Conservation (phyloP, 2,113 vertebrate species). For the Pithys albifrons region DNA sequence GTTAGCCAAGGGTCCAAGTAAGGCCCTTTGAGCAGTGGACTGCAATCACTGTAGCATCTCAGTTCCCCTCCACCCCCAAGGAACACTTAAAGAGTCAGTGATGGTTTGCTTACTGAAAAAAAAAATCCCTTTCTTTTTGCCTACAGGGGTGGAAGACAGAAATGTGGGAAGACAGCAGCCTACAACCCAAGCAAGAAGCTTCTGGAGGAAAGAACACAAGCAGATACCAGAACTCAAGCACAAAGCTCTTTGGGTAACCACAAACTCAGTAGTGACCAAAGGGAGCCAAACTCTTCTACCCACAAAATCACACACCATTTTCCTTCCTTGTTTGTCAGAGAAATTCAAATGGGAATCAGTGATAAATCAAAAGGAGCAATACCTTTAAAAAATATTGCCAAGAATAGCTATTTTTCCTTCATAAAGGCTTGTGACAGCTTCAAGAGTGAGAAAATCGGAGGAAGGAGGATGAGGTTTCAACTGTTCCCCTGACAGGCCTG, state of each 20-base stretch:
- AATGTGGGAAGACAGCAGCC: neutral
- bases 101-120: neutral
- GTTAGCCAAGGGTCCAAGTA: neutral
- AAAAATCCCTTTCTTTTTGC: neutral
- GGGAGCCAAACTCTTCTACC: neutral
- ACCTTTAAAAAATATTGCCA: neutral
- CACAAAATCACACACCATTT: neutral
- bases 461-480: neutral
- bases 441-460: neutral
- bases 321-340: neutral
- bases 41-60: neutral
- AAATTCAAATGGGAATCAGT: neutral
- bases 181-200: neutral
- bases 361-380: neutral
- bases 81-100: neutral
- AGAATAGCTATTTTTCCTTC: neutral
- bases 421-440: neutral
- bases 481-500: neutral
- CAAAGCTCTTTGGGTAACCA: neutral
- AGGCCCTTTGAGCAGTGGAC: neutral
- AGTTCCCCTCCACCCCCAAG: neutral
- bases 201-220: neutral
- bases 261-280: neutral
- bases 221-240: neutral
- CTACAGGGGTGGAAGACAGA: neutral